Conservation (phyloP, 2,888 invertebrate species). For the Gymnoscelis rufifasciata region DNA sequence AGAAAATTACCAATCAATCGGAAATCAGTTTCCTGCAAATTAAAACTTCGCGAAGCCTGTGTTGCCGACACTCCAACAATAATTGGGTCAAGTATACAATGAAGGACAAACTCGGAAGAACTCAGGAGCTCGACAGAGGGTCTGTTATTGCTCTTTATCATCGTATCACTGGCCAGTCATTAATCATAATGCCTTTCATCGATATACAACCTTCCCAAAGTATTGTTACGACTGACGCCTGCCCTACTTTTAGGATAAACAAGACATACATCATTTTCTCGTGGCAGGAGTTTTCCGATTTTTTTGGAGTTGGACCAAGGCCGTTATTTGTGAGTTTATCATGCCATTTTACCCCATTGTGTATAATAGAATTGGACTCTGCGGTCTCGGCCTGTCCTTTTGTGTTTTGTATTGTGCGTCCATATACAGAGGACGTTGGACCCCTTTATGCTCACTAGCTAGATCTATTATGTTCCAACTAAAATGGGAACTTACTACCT, state of each 20-base stretch:
- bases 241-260: constrained; percentile 43
- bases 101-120: constrained; percentile 49
- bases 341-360: constrained; percentile 24
- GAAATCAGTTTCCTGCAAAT: constrained; percentile 48
- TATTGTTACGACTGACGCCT: constrained; percentile 40
- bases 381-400: constrained; percentile 20
- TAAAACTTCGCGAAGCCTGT: constrained; percentile 44
- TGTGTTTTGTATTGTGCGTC: constrained; percentile 14
- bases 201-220: constrained; percentile 47
- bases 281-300: constrained; percentile 21
- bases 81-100: constrained; percentile 68
- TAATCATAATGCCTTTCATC: constrained; percentile 54
- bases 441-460: constrained; percentile 9
- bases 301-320: constrained; percentile 20
- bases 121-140: constrained; percentile 40
- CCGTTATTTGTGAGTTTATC: constrained; percentile 24
- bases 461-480: constrained; percentile 2
- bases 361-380: constrained; percentile 24
- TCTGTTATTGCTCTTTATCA: constrained; percentile 56
- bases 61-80: constrained; percentile 49
- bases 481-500: no score
- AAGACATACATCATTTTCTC: constrained; percentile 45
- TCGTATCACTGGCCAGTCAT: constrained; percentile 53
- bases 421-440: constrained; percentile 15
- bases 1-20: constrained; percentile 48